A percentile compares a stretch with the other conserved stretches of the same genome.
These are phyloP conservation scores for Gymnocephalus cernua DNA, from an alignment of 2,113 vertebrate species.

Conservation along the genomic window DNA sequence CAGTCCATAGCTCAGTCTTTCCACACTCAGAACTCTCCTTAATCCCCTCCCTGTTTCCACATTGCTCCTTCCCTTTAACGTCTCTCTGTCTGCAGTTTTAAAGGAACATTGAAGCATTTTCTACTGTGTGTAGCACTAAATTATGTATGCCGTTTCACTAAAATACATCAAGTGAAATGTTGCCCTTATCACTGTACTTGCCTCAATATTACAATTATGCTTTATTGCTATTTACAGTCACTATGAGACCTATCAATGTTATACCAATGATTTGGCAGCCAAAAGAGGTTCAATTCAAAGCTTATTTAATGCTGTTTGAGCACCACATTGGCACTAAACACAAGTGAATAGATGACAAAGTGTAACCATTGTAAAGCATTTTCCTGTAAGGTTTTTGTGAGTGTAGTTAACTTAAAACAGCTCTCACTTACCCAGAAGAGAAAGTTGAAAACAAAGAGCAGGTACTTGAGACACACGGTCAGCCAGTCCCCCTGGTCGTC, in stretches of 20 bases:
- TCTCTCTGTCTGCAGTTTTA: conserved; percentile 18
- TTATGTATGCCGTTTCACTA: neutral
- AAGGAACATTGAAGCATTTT: neutral
- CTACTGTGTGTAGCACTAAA: neutral
- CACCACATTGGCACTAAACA: neutral
- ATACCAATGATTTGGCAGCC: neutral
- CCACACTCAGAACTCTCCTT: conserved; percentile 26
- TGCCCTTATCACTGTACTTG: neutral
- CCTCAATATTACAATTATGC: neutral
- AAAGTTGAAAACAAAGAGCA: conserved; percentile 91
- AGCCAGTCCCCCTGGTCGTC: conserved; percentile 86
- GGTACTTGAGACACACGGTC: conserved; percentile 88
- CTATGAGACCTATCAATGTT: neutral
- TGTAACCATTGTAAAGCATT: neutral
- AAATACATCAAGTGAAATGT: neutral
- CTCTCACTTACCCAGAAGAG: conserved; percentile 90
- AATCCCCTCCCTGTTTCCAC: conserved; percentile 9
- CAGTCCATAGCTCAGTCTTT: conserved; percentile 56
- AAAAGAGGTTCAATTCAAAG: neutral
- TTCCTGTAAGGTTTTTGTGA: neutral
- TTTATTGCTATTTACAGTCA: neutral
- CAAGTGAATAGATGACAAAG: neutral
- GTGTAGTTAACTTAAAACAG: neutral
- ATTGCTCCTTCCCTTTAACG: neutral
- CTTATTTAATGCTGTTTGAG: neutral